Evolutionary conservation across 2,113 vertebrate genomes (phyloP), one percentile per base, ranked within the genome.

Genomic region (Alosa alosa): DNA sequence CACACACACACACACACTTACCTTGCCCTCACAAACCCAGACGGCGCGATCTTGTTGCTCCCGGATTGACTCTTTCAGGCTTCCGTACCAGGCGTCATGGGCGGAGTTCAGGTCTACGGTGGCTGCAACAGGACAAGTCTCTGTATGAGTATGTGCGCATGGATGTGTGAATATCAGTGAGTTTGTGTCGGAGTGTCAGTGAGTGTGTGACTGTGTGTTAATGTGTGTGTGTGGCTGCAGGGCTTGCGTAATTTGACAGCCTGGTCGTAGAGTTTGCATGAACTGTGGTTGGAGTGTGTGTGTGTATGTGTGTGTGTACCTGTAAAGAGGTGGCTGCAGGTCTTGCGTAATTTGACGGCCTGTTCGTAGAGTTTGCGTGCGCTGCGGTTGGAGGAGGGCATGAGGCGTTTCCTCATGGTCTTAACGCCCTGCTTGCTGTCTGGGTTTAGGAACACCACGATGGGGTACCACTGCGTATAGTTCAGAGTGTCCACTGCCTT

Each of bases 391-490:
- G 98, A 99, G 0, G 96, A 94, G 0, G 97, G 92, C n/a, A 93
- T 88, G 17, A 99, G 92, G 78, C 98, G 96, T 90, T 95, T 97
- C 90, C 98, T 97, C 96, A 99, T 97, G 82, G 94, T 95, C 94
- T 99, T 99, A 82, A 99, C 93, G 13, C 97, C 97, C 36, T 98
- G 97, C 87, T 96, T 98, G 92, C 94, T 98, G 92, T 99, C 98
- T 3, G 98, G 97, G 93, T 98, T 98, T 87, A 99, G 95, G 92
- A 99, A 98, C 49, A 99, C 90, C 86, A 99, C 98, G 82, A 99
- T 99, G 39, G 98, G 98, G 91, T 99, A 99, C 98, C 98, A 99
- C 92, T 99, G 98, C 10, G 98, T 99, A 83, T 99, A 99, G 92
- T 99, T 99, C 81, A 99, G 90, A 3, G 98, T 95, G 93, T 99